Evolutionary conservation across 2,888 invertebrate species (phyloP), one percentile per base, ranked within the genome.

Genomic region (Plebejus anna): DNA sequence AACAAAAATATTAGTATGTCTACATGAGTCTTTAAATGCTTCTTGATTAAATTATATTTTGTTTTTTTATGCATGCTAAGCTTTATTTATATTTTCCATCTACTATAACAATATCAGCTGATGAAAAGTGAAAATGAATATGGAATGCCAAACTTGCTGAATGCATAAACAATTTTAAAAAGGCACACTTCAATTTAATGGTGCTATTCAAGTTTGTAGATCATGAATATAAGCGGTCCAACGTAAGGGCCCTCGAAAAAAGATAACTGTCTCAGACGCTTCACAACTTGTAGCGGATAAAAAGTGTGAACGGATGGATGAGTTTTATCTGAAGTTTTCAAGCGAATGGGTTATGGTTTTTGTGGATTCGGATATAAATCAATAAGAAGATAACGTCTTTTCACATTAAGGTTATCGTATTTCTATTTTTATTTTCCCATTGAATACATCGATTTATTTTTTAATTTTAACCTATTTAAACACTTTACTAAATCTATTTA

Each of bases 231-330:
- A 51, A 55, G 73, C 73, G 32, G 55, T 16, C 28, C 73, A 73
- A 73, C 51, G 51, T 47, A 73, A 73, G 73, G 73, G 73, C 55
- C n/a, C 55, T 73, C 55, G 47, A 73, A 73, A 73, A 72, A 73
- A 73, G 73, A 73, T 73, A 55, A 73, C 73, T 55, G 73, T 73
- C 73, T 73, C 73, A 73, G 32, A 73, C 73, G 73, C 32, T 73
- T 73, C 73, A 73, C 72, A 72, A 72, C 28, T 73, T 73, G 28
- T 73, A 55, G 55, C 51, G 47, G 73, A 55, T 73, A 73, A 73
- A 73, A 73, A 73, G 73, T 73, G 73, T 73, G 55, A 73, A 55
- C 51, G 51, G 28, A 73, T 51, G 55, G 73, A 51, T 73, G 47
- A 55, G 28, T 51, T 66, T 73, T 73, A 73, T 73, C 73, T 28